A percentile compares a stretch with the other conserved stretches of the same genome.
phyloP scores from a whole-genome alignment of 1,140 invertebrate genomes.

The Trichogramma pretiosum region DNA sequence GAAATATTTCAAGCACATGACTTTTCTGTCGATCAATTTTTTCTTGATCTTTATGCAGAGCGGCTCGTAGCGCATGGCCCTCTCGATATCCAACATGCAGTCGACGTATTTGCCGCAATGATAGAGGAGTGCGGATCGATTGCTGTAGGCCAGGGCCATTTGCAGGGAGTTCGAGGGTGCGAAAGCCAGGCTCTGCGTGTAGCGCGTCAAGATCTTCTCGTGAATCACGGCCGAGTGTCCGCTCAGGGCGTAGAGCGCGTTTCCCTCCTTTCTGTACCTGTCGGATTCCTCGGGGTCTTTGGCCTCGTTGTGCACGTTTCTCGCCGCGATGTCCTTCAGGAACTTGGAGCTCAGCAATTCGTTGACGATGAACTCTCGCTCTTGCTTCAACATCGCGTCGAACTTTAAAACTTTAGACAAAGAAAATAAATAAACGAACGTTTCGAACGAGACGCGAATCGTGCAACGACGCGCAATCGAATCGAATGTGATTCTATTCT shows the following conservation, averaged over 20 bases:
- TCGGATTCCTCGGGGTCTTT: conserved; percentile 14
- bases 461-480: too few species aligned
- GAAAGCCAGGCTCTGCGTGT: conserved; percentile 54
- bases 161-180: conserved; percentile 48
- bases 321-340: neutral
- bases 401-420: too few species aligned
- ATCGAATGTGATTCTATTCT: too few species aligned
- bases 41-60: neutral
- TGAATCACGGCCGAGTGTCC: conserved; percentile 5
- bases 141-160: conserved; percentile 54
- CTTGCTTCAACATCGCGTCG: neutral
- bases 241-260: conserved; percentile 10
- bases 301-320: neutral
- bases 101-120: conserved; percentile 52
- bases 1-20: neutral
- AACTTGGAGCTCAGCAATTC: neutral
- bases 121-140: conserved; percentile 61
- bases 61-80: conserved; percentile 16
- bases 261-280: conserved; percentile 18
- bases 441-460: too few species aligned
- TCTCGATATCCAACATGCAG: conserved; percentile 46
- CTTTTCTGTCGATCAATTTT: neutral
- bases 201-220: conserved; percentile 34
- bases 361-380: neutral
- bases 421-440: too few species aligned